These are phyloP conservation scores for Corythaeola cristata DNA, from an alignment of 2,113 vertebrate genomes.

Conservation along the genomic window DNA sequence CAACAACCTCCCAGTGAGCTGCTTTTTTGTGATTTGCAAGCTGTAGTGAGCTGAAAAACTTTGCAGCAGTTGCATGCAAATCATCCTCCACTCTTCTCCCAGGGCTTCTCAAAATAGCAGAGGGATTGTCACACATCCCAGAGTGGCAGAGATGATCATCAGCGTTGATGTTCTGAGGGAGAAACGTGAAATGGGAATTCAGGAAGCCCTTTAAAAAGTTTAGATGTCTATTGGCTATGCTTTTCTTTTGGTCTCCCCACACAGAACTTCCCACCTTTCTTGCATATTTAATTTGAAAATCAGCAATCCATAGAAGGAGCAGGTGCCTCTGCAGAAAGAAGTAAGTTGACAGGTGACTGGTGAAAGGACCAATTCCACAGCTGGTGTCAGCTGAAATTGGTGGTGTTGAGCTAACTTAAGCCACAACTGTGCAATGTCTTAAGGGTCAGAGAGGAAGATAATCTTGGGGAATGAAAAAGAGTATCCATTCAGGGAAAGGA, in stretches of 20 bases:
- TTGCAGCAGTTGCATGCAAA: not conserved
- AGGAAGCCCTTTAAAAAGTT: not conserved
- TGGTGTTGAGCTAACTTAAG: not conserved
- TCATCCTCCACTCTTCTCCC: not conserved
- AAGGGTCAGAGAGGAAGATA: not conserved
- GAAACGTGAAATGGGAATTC: not conserved
- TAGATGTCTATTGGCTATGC: not conserved
- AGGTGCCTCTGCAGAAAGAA: not conserved
- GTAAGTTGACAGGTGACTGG: not conserved
- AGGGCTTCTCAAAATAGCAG: not conserved
- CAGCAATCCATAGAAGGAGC: not conserved
- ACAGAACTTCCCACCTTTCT: not conserved
- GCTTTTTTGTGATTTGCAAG: not conserved
- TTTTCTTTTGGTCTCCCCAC: not conserved
- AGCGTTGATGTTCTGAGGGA: not conserved
- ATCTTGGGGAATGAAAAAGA: not conserved
- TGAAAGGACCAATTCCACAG: not conserved
- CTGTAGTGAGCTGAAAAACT: conserved; percentile 10
- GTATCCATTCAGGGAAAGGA: not conserved
- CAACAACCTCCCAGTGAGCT: not conserved
- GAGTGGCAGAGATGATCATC: not conserved
- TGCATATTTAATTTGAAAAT: not conserved
- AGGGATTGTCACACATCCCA: not conserved
- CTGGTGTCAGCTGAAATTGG: not conserved
- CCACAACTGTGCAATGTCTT: not conserved